Percentiles rank a stretch among this genome's conserved stretches.
Conservation (phyloP, 1,140 invertebrate genomes). For the Rhagoletis zephyria region DNA sequence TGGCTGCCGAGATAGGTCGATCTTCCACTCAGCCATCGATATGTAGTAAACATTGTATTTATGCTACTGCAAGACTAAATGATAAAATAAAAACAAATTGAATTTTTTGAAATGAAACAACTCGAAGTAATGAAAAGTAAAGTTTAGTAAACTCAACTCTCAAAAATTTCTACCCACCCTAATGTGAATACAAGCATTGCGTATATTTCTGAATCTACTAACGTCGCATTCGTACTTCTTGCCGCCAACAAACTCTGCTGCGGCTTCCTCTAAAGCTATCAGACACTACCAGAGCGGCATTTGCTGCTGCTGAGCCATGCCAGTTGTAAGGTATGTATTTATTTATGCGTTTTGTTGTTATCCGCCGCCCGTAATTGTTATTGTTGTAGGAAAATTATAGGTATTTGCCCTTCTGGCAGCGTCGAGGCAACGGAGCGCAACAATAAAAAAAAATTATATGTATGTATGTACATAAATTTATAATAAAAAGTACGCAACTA, state of each 20-base stretch:
- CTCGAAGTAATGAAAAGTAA: not conserved
- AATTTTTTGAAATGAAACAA: constrained; percentile 56
- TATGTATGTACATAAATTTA: constrained; percentile 19
- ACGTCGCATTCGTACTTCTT: not conserved
- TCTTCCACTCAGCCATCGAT: no score
- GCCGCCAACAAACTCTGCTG: not conserved
- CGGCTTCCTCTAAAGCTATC: no score
- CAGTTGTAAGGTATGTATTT: not conserved
- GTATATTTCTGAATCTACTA: not conserved
- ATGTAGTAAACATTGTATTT: no score
- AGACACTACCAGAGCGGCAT: not conserved
- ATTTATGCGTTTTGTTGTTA: constrained; percentile 53
- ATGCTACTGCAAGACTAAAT: constrained; percentile 44
- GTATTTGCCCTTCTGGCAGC: constrained; percentile 72
- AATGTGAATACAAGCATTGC: not conserved
- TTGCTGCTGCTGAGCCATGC: constrained; percentile 55
- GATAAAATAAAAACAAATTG: constrained; percentile 62
- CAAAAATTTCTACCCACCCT: not conserved
- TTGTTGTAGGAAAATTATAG: constrained; percentile 69
- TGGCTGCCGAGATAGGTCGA: no score
- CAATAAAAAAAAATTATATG: constrained; percentile 70
- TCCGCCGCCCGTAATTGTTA: not conserved
- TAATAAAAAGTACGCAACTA: not conserved
- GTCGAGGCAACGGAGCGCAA: constrained; percentile 71
- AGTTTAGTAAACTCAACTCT: not conserved